Evolutionary conservation across 1,140 invertebrate species (phyloP).

Genomic region (Kradibia gibbosae): DNA sequence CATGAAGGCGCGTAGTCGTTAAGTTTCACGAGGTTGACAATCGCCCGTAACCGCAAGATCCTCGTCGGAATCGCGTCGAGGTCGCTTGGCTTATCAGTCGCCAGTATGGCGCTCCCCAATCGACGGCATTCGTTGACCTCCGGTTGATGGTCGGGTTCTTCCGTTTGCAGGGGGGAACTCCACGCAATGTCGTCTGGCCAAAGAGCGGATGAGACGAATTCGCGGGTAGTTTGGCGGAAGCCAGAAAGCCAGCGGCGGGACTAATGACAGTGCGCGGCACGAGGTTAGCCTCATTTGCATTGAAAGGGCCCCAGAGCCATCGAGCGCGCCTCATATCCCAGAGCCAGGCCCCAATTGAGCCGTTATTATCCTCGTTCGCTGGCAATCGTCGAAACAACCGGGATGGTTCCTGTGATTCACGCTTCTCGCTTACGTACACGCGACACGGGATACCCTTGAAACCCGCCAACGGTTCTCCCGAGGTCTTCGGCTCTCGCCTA

Average conservation of each 20-base stretch:
- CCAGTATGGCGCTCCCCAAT: no score
- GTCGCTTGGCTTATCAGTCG: no score
- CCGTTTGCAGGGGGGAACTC: no score
- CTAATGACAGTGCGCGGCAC: not conserved
- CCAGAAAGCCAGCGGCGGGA: not conserved
- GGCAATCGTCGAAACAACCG: constrained; percentile 2
- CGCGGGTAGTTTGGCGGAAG: not conserved
- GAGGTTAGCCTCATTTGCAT: not conserved
- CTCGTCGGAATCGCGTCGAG: not conserved
- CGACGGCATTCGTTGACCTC: no score
- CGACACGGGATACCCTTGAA: constrained; percentile 70
- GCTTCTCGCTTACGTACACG: constrained; percentile 63
- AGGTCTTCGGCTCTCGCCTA: not conserved
- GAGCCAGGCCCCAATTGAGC: not conserved
- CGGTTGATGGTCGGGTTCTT: no score
- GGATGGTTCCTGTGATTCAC: constrained; percentile 58
- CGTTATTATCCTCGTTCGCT: not conserved
- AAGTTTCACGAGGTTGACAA: not conserved
- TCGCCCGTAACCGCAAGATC: not conserved
- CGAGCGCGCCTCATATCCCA: not conserved
- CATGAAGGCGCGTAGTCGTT: not conserved
- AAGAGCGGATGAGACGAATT: not conserved
- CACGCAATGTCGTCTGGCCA: no score
- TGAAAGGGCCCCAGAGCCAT: not conserved
- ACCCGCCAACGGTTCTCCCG: constrained; percentile 63